These are phyloP conservation scores for Leptopilina syphax DNA, from an alignment of 2,888 invertebrate species.

Conservation along the genomic window DNA sequence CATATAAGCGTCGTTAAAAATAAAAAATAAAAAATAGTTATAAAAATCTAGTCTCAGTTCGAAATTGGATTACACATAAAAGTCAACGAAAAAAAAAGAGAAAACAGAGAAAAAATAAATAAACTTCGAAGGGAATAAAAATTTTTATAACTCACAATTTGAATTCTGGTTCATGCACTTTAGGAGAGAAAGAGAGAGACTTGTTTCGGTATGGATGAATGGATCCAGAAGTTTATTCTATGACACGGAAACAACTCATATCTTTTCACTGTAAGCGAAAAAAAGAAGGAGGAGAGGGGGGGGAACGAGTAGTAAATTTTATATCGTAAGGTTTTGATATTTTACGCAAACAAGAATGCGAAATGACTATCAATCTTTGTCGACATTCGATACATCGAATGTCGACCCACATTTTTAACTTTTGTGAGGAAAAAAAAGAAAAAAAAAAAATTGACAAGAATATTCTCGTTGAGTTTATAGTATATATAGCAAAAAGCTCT, in stretches of 20 bases:
- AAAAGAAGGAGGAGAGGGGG: conserved; percentile 21
- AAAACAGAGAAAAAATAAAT: neutral
- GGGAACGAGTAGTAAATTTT: conserved; percentile 57
- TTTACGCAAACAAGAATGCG: conserved; percentile 61
- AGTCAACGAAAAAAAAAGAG: neutral
- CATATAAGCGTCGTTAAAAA: neutral
- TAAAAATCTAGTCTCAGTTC: neutral
- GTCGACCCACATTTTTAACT: conserved; percentile 50
- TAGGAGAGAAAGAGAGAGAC: neutral
- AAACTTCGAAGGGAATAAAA: neutral
- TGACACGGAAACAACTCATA: conserved; percentile 61
- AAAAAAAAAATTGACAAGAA: neutral
- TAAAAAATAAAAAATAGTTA: neutral
- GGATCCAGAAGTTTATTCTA: conserved; percentile 58
- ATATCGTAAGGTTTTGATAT: conserved; percentile 58
- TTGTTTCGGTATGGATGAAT: conserved; percentile 29
- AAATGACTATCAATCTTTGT: conserved; percentile 58
- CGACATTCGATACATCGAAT: conserved; percentile 26
- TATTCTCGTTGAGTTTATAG: neutral
- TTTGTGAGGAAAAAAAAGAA: too few species aligned
- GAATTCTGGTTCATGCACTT: conserved; percentile 35
- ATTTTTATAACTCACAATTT: conserved; percentile 22
- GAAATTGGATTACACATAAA: conserved; percentile 1
- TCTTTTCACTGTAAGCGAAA: conserved; percentile 42
- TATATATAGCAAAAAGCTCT: neutral